These are phyloP conservation scores for Aplysina aerophoba DNA, from an alignment of 37 sponge, comb jelly and placozoan species.

Conservation along the genomic window DNA sequence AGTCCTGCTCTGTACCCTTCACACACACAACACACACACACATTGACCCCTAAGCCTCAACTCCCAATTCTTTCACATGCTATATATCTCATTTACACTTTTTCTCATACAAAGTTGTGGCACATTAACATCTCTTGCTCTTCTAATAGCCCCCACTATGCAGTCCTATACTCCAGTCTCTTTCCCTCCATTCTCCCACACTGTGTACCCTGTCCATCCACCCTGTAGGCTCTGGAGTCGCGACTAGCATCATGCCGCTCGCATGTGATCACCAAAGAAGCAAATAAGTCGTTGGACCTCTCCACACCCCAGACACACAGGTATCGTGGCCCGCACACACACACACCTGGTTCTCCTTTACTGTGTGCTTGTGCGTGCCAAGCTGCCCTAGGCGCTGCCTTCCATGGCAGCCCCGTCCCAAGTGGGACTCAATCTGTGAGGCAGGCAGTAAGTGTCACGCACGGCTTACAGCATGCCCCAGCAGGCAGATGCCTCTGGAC, in stretches of 20 bases:
- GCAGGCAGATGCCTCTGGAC: no score
- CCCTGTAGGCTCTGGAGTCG: slow-evolving; percentile 75
- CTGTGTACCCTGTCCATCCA: background rate
- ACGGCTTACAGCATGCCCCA: no score
- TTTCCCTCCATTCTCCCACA: background rate
- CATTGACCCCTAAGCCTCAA: background rate
- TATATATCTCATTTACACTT: no score
- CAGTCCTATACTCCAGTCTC: background rate
- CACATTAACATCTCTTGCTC: no score
- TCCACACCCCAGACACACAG: slow-evolving; percentile 1
- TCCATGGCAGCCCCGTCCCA: no score
- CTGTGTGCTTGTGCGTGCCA: background rate
- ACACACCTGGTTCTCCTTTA: background rate
- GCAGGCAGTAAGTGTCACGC: no score
- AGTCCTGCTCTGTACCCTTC: slow-evolving; percentile 34
- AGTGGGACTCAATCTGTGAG: no score
- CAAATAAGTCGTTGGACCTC: slow-evolving; percentile 11
- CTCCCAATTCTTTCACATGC: background rate
- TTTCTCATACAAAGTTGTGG: no score
- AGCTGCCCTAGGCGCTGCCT: no score
- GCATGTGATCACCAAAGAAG: slow-evolving; percentile 52
- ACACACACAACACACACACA: background rate
- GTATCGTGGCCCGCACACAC: background rate
- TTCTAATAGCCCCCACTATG: no score
- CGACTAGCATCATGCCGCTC: slow-evolving; percentile 78